Evolutionary conservation across 2,888 invertebrate species (phyloP).

Genomic region (Diaprepes abbreviatus): DNA sequence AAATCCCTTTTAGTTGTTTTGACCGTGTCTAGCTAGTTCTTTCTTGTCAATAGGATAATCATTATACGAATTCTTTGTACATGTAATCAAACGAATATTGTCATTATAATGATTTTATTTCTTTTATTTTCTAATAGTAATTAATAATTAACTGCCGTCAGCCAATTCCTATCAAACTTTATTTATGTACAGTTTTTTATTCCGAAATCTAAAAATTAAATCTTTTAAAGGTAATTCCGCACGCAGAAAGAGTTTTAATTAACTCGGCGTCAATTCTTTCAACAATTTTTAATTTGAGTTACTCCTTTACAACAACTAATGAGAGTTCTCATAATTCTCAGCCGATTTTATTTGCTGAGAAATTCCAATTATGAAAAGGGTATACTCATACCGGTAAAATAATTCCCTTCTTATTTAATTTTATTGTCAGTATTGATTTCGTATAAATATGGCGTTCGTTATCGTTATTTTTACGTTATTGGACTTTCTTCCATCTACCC

Average conservation of each 20-base stretch:
- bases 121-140: too few species aligned
- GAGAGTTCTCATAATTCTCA: neutral
- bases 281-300: slow-evolving; percentile 6
- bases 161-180: too few species aligned
- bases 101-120: too few species aligned
- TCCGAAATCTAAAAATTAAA: neutral
- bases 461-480: slow-evolving; percentile 24
- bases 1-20: too few species aligned
- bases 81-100: too few species aligned
- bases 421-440: slow-evolving; percentile 18
- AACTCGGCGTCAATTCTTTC: neutral
- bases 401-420: slow-evolving; percentile 9
- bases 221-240: neutral
- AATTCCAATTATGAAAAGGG: slow-evolving; percentile 1
- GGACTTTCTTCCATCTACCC: neutral
- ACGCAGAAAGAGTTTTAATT: neutral
- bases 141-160: too few species aligned
- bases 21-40: too few species aligned
- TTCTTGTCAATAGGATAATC: too few species aligned
- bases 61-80: too few species aligned
- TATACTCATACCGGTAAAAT: neutral
- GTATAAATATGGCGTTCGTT: slow-evolving; percentile 10
- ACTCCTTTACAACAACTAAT: neutral
- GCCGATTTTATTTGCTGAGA: neutral
- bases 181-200: neutral